These are phyloP conservation scores for Drosophila neonasuta DNA, from an alignment of 2,888 invertebrate genomes.

Conservation along the genomic window DNA sequence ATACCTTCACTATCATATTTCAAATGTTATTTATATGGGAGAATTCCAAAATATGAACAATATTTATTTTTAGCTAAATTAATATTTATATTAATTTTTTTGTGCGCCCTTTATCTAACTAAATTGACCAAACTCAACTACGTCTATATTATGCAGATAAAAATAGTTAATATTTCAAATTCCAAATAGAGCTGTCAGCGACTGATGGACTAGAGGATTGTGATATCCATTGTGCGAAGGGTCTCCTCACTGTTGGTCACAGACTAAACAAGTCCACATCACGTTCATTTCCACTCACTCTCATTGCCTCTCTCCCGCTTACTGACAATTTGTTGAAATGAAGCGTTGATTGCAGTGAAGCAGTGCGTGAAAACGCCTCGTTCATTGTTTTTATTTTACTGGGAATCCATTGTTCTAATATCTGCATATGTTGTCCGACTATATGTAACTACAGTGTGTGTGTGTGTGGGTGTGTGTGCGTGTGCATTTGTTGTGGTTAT, in stretches of 20 bases:
- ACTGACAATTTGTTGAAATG: slow-evolving; percentile 61
- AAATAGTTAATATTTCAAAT: slow-evolving; percentile 23
- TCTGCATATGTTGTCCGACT: slow-evolving; percentile 29
- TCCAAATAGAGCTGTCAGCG: slow-evolving; percentile 32
- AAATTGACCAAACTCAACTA: background rate
- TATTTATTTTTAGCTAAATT: no score
- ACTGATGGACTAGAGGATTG: slow-evolving; percentile 23
- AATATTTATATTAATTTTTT: background rate
- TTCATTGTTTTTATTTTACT: slow-evolving; percentile 50
- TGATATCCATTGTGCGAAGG: slow-evolving; percentile 14
- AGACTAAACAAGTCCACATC: slow-evolving; percentile 6
- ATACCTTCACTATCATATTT: no score
- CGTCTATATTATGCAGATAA: background rate
- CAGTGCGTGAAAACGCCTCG: slow-evolving; percentile 67
- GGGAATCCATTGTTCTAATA: slow-evolving; percentile 38
- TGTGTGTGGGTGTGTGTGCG: background rate
- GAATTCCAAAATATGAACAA: no score
- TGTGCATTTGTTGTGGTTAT: slow-evolving; percentile 44
- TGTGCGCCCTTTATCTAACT: no score
- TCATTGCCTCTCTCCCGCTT: background rate
- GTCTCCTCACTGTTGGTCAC: slow-evolving; percentile 16
- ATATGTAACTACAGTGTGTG: slow-evolving; percentile 13
- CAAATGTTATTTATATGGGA: no score
- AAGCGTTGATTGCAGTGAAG: slow-evolving; percentile 72
- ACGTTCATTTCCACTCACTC: background rate